Conservation (phyloP, 2,888 invertebrate species). For the Palloptera scutellata region DNA sequence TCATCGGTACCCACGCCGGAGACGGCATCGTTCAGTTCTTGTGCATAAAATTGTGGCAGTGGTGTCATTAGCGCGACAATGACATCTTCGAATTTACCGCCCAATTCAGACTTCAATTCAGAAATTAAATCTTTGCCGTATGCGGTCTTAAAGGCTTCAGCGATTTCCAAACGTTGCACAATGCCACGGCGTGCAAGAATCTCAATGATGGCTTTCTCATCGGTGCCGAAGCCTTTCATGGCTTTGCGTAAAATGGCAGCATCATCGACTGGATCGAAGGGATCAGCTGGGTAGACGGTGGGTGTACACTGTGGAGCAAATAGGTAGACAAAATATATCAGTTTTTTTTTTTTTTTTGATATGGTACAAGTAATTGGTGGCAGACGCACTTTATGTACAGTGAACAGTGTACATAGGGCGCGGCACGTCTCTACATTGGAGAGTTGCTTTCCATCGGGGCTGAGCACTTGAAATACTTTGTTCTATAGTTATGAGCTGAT, state of each 20-base stretch:
- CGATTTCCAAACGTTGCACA: slow-evolving; percentile 89
- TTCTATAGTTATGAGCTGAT: no score
- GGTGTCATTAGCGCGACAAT: slow-evolving; percentile 92
- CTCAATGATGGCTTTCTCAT: slow-evolving; percentile 90
- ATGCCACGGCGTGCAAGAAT: slow-evolving; percentile 88
- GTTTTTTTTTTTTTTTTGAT: no score
- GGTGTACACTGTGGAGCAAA: slow-evolving; percentile 75
- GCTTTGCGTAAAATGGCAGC: slow-evolving; percentile 86
- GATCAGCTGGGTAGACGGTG: slow-evolving; percentile 86
- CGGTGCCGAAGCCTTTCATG: slow-evolving; percentile 93
- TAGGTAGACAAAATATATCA: no score
- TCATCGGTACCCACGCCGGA: slow-evolving; percentile 88
- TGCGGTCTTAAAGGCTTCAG: slow-evolving; percentile 88
- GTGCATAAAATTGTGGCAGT: slow-evolving; percentile 88
- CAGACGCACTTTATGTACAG: no score
- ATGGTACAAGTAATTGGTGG: no score
- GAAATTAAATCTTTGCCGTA: slow-evolving; percentile 88
- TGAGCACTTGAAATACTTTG: no score
- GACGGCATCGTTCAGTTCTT: slow-evolving; percentile 87
- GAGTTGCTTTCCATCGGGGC: no score
- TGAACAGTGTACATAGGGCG: no score
- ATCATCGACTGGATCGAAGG: slow-evolving; percentile 85
- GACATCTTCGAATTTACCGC: slow-evolving; percentile 89
- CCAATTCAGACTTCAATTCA: slow-evolving; percentile 87
- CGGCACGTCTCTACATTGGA: no score